Evolutionary conservation across 2,888 invertebrate species (phyloP).

Genomic region (Amphipoea oculea): DNA sequence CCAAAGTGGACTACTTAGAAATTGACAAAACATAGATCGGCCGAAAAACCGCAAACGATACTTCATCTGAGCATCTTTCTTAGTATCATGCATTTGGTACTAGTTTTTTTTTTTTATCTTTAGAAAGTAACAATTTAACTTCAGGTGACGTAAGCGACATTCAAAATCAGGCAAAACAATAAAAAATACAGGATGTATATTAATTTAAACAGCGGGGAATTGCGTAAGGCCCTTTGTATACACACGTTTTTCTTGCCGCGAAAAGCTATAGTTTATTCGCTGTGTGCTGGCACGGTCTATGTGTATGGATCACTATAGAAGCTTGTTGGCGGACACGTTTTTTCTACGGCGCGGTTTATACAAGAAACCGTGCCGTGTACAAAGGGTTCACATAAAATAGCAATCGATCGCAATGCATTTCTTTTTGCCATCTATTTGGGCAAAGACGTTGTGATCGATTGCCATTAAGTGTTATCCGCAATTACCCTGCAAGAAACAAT

Average conservation of each 20-base stretch:
- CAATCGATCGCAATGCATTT: neutral
- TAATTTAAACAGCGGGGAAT: neutral
- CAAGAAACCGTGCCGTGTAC: no score
- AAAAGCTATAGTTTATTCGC: no score
- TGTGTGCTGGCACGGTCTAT: no score
- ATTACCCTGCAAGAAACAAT: no score
- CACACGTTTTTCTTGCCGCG: no score
- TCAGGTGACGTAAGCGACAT: slow-evolving; percentile 40
- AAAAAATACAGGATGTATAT: slow-evolving; percentile 3
- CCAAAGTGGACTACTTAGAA: neutral
- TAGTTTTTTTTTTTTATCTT: neutral
- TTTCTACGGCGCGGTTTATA: no score
- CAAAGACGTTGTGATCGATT: no score
- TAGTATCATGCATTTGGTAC: neutral
- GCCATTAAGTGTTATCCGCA: neutral
- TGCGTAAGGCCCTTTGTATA: no score
- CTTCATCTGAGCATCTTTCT: neutral
- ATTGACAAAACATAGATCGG: neutral
- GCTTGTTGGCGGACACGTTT: no score
- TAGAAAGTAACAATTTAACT: neutral
- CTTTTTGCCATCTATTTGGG: neutral
- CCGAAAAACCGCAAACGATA: neutral
- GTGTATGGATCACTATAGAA: no score
- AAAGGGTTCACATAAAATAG: neutral
- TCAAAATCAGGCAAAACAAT: slow-evolving; percentile 13